Evolutionary conservation across 2,797 vertebrate species (phyloP).

Genomic region (Pipistrellus pygmaeus): DNA sequence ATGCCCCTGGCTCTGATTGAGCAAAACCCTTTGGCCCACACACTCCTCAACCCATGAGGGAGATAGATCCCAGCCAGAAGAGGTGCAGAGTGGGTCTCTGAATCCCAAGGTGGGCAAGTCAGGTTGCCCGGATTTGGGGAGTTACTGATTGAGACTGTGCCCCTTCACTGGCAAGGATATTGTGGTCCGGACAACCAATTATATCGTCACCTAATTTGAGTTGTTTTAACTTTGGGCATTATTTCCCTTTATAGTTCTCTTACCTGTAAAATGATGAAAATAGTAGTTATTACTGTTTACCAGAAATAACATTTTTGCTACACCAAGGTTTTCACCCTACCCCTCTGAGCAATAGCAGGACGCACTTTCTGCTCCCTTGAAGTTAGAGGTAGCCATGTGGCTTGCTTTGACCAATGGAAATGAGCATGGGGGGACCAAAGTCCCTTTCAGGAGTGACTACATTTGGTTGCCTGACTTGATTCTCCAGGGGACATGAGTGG

Average conservation of each 20-base stretch:
- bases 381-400: neutral
- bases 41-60: neutral
- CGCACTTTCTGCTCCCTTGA: neutral
- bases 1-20: neutral
- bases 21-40: neutral
- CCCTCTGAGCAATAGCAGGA: neutral
- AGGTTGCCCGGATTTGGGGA: neutral
- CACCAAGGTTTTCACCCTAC: neutral
- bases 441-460: neutral
- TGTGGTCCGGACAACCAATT: neutral
- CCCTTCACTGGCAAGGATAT: neutral
- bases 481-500: neutral
- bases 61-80: neutral
- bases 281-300: neutral
- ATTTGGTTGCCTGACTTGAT: neutral
- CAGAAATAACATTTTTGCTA: too few relatives aligned
- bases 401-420: neutral
- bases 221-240: neutral
- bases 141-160: neutral
- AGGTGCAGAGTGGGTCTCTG: neutral
- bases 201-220: neutral
- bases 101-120: neutral
- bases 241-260: neutral
- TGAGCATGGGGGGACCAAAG: neutral
- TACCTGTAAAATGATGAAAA: neutral